These are phyloP conservation scores for Microctenopoma steveboyesi DNA, from an alignment of 2,797 vertebrate species.

Conservation along the genomic window DNA sequence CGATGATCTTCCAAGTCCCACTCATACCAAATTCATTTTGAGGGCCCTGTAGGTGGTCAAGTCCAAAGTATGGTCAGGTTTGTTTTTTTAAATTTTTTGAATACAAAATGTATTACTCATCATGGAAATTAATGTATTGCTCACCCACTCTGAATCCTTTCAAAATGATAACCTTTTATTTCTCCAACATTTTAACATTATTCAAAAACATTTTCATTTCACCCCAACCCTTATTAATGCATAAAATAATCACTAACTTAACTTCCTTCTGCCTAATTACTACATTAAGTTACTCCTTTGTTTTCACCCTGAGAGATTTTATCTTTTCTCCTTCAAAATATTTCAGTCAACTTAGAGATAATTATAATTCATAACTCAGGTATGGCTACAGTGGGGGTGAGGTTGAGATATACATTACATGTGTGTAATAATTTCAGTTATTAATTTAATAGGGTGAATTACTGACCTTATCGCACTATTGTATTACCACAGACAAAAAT, in stretches of 20 bases:
- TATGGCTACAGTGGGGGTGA: constrained; percentile 2
- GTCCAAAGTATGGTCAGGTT: constrained; percentile 15
- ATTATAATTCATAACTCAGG: not conserved
- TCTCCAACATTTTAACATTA: constrained; percentile 8
- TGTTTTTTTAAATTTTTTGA: constrained; percentile 23
- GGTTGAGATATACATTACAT: not conserved
- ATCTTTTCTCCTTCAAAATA: constrained; percentile 1
- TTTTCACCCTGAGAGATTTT: constrained; percentile 1
- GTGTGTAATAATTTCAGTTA: constrained; percentile 25
- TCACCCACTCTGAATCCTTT: not conserved
- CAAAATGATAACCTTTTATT: not conserved
- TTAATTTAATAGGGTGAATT: not conserved
- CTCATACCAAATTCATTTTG: constrained; percentile 35
- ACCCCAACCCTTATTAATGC: not conserved
- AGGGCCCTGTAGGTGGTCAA: constrained; percentile 11
- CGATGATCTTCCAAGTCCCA: constrained; percentile 45
- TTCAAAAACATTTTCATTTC: constrained; percentile 13
- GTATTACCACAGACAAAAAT: constrained; percentile 22
- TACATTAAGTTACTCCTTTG: constrained; percentile 1
- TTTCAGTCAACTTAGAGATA: constrained; percentile 19
- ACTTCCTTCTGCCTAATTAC: not conserved
- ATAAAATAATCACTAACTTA: not conserved
- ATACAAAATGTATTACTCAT: constrained; percentile 21
- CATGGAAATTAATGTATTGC: constrained; percentile 11
- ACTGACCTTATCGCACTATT: not conserved